Base-by-base conservation (phyloP, 2,888 invertebrate genomes). In the Bursaphelenchus okinawaensis region DNA sequence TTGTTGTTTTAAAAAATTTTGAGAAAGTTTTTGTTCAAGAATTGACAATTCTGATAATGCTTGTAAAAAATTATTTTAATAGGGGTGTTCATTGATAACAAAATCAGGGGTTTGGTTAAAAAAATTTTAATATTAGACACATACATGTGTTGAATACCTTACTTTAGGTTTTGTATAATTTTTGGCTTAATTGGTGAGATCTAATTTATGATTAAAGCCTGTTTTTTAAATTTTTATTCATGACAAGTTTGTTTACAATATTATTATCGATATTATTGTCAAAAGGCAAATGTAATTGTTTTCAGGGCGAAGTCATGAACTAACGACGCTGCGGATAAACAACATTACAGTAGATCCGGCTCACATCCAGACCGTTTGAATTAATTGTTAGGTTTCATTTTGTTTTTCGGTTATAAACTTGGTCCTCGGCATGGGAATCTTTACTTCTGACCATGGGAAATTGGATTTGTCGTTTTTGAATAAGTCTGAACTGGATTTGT, bases 321-420 rank as follows among this genome's bases (percentile, higher is more conserved):
- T 76, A 4, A 79, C 76, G 19, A 73, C 76, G 1, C 58, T 80
- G 12, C 72, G 80, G 40, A 75, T 80, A 56, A 78, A 78, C 56
- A 69, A 71, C 29, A 74, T 80, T 9, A 68, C 62, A 7, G 73
- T 76, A 16, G 70, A 75, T 24, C 16, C 50, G 20, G 40, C 20
- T 24, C 60, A 59, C 3, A 4, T 56, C 20, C 23, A 56, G 29
- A 28, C n/a, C 26, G 26, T 23, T 24, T 56, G 20, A 23, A 6
- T 40, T 3, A 56, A 26, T 23, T 19, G 12, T 20, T 24, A 28
- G 22, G 23, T 56, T 23, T 56, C 27, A 56, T 56, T 56, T 56
- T 56, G 56, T 24, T 56, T 56, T 19, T 56, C 26, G 19, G 23
- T 20, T n/a, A 56, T 56, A 56, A 56, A 56, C 2, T 1, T 4